Conservation (phyloP, 2,797 vertebrate genomes). For the Petrocephalus schoutedeni region DNA sequence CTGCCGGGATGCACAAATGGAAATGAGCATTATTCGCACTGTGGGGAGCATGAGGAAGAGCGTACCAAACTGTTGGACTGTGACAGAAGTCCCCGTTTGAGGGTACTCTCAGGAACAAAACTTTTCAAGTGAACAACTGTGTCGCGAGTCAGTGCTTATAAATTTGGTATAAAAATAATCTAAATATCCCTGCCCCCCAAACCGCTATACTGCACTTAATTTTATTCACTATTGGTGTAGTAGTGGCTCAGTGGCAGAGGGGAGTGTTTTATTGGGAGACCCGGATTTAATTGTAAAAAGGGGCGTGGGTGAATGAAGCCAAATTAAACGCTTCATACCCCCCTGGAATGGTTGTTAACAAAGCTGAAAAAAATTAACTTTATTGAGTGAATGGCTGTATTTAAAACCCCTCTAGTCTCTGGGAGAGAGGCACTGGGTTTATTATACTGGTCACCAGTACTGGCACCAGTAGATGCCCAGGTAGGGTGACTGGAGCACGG, state of each 20-base stretch:
- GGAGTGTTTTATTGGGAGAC: not conserved
- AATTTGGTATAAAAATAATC: not conserved
- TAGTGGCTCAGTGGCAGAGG: not conserved
- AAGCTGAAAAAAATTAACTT: not conserved
- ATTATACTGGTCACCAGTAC: slow-evolving; percentile 12
- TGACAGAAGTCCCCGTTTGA: slow-evolving; percentile 2
- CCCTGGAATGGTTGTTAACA: not conserved
- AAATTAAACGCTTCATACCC: not conserved
- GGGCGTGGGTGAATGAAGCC: not conserved
- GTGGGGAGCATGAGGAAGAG: not conserved
- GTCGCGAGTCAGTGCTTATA: not conserved
- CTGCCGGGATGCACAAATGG: not conserved
- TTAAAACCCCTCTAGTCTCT: not conserved
- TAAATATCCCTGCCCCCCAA: not conserved
- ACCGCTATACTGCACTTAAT: not conserved
- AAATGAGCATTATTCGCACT: not conserved
- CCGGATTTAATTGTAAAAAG: not conserved
- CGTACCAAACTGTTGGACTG: not conserved
- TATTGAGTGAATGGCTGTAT: not conserved
- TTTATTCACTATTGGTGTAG: not conserved
- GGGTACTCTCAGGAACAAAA: not conserved
- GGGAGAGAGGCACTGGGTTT: not conserved
- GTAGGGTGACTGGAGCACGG: not conserved
- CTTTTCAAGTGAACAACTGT: not conserved
- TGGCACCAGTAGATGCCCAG: not conserved